Conservation (phyloP, 2,888 invertebrate species). For the Athalia cordata region DNA sequence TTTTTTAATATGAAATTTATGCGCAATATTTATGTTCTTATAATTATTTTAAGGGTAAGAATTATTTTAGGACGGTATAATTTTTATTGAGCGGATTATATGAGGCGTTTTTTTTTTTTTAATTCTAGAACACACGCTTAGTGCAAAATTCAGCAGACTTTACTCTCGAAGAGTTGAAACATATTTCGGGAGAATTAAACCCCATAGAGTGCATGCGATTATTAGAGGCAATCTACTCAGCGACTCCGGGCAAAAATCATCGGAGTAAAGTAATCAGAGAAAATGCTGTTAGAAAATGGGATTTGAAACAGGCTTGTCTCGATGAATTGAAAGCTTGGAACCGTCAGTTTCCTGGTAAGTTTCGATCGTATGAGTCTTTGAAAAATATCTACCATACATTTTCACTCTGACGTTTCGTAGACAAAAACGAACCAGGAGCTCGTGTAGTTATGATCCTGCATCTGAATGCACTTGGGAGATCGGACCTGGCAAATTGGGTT, state of each 20-base stretch:
- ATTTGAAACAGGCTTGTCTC: slow-evolving; percentile 52
- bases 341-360: slow-evolving; percentile 55
- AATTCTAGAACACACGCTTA: slow-evolving; percentile 49
- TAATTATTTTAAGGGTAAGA: slow-evolving; percentile 51
- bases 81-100: neutral
- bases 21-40: slow-evolving; percentile 54
- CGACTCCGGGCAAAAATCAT: slow-evolving; percentile 45
- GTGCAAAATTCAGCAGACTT: slow-evolving; percentile 52
- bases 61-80: neutral
- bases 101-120: slow-evolving; percentile 10
- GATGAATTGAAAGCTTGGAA: slow-evolving; percentile 57
- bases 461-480: slow-evolving; percentile 55
- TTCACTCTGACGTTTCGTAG: slow-evolving; percentile 27
- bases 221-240: slow-evolving; percentile 52
- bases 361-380: neutral
- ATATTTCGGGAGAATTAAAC: slow-evolving; percentile 55
- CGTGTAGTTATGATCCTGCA: slow-evolving; percentile 52
- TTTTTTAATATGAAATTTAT: slow-evolving; percentile 59
- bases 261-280: slow-evolving; percentile 23
- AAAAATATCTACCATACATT: neutral
- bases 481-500: slow-evolving; percentile 58
- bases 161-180: slow-evolving; percentile 53
- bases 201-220: slow-evolving; percentile 57
- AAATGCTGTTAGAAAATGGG: slow-evolving; percentile 37
- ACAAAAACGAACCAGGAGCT: slow-evolving; percentile 44